phyloP scores from a whole-genome alignment of 2,797 vertebrate species.

The Aselliscus stoliczkanus region DNA sequence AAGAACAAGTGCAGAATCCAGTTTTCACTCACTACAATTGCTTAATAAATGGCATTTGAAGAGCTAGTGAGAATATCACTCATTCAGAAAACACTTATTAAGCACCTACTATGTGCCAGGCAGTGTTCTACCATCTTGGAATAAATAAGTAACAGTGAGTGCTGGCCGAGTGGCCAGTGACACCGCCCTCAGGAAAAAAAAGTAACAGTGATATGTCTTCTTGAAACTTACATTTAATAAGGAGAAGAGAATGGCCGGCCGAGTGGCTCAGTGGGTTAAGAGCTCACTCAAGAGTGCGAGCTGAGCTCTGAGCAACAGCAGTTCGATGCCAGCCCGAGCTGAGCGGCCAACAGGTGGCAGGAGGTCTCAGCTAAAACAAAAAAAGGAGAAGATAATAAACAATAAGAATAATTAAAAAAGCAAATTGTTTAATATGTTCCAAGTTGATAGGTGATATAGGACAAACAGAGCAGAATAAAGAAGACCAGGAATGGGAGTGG shows the following conservation, averaged over 20 bases:
- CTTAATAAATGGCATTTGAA: slow-evolving; percentile 5
- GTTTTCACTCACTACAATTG: background rate
- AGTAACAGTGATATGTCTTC: background rate
- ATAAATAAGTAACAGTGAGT: background rate
- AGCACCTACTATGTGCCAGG: background rate
- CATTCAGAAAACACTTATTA: background rate
- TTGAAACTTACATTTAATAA: background rate
- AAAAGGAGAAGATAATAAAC: background rate
- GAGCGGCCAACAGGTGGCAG: no score
- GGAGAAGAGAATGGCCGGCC: no score
- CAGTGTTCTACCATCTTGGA: background rate
- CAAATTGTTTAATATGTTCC: background rate
- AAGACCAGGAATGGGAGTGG: background rate
- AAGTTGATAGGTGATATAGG: background rate
- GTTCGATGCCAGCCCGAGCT: no score
- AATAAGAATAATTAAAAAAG: background rate
- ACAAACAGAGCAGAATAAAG: background rate
- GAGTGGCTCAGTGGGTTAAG: no score
- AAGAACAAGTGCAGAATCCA: background rate
- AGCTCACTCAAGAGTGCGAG: no score
- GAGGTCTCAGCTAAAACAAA: no score
- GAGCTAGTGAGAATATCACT: background rate
- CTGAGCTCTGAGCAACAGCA: no score
- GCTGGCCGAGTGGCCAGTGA: no score
- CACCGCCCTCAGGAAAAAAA: no score